Conservation (phyloP, 2,797 vertebrate genomes). For the Phyllotis vaccarum region DNA sequence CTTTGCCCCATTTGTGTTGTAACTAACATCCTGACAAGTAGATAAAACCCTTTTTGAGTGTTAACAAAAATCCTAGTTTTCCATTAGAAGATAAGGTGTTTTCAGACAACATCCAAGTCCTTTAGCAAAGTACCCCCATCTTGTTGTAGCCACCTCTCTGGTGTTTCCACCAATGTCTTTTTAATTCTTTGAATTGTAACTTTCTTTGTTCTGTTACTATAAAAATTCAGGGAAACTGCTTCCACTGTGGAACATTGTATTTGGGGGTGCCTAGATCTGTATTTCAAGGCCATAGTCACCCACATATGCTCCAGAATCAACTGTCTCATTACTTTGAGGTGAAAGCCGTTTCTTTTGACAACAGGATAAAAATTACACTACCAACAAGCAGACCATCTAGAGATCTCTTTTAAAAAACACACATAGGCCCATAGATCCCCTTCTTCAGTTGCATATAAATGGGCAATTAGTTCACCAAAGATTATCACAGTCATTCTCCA, state of each 20-base stretch:
- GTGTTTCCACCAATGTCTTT: neutral
- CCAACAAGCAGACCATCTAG: neutral
- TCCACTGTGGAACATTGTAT: neutral
- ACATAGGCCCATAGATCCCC: no score
- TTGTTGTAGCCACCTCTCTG: neutral
- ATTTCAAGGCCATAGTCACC: neutral
- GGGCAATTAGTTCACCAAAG: neutral
- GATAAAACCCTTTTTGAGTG: neutral
- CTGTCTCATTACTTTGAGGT: neutral
- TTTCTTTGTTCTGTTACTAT: neutral
- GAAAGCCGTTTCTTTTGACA: neutral
- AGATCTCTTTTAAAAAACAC: neutral
- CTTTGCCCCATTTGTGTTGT: neutral
- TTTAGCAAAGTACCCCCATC: neutral
- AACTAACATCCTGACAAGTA: neutral
- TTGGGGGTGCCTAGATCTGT: neutral
- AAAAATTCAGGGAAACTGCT: neutral
- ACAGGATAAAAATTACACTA: neutral
- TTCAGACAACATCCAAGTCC: neutral
- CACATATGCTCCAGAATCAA: neutral
- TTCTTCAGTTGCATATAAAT: neutral
- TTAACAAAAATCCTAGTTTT: neutral
- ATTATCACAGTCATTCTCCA: neutral
- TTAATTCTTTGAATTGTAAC: neutral
- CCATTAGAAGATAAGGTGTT: neutral